Conservation (phyloP, 2,113 vertebrate species). For the Megaptera novaeangliae region DNA sequence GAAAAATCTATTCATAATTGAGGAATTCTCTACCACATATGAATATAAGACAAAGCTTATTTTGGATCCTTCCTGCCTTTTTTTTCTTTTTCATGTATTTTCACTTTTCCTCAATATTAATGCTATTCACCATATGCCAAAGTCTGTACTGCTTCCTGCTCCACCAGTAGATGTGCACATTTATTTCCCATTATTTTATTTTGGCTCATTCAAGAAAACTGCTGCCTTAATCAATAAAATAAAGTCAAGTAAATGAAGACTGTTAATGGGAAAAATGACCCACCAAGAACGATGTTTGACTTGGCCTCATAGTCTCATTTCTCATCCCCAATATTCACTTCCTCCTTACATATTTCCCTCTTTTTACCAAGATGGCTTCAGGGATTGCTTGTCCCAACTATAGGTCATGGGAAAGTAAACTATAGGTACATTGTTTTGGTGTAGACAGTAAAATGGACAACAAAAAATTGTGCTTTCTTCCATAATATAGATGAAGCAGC, state of each 20-base stretch:
- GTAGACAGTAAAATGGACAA: neutral
- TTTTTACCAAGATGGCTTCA: neutral
- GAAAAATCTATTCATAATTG: neutral
- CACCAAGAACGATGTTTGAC: neutral
- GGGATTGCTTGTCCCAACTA: neutral
- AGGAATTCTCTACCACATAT: neutral
- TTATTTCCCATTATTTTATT: neutral
- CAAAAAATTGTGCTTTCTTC: neutral
- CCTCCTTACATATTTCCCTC: neutral
- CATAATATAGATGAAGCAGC: neutral
- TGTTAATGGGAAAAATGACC: neutral
- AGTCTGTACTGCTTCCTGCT: neutral
- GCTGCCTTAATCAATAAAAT: neutral
- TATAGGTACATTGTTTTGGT: neutral
- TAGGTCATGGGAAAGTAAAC: neutral
- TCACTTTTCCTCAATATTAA: neutral
- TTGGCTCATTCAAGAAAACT: neutral
- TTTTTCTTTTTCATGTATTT: neutral
- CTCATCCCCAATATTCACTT: neutral
- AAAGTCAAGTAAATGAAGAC: neutral
- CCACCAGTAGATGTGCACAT: accelerated
- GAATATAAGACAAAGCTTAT: neutral
- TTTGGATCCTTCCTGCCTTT: neutral
- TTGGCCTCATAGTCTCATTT: neutral
- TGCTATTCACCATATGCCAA: neutral